These are phyloP conservation scores for Cetoscarus ocellatus DNA, from an alignment of 2,797 vertebrate genomes.

Conservation along the genomic window DNA sequence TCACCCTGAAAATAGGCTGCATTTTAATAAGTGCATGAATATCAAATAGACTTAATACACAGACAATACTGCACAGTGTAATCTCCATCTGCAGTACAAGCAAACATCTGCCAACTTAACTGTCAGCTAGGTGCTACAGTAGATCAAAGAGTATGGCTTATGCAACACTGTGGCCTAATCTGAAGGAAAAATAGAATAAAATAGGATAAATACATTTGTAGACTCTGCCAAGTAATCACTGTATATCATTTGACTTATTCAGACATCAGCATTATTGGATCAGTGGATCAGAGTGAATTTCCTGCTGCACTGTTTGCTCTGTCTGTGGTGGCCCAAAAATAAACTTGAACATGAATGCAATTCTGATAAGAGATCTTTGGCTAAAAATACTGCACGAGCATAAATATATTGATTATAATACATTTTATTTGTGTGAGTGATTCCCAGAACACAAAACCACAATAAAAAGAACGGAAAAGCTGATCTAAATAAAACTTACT, in stretches of 20 bases:
- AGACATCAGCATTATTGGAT: conserved; percentile 3
- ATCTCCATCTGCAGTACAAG: conserved; percentile 43
- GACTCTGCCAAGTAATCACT: background rate
- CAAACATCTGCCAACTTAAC: conserved; percentile 50
- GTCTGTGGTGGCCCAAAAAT: conserved; percentile 1
- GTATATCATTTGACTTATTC: background rate
- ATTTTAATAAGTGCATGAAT: conserved; percentile 6
- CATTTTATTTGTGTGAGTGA: background rate
- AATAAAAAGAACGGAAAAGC: background rate
- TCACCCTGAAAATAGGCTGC: conserved; percentile 21
- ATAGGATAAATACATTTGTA: conserved; percentile 12
- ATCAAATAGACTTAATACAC: conserved; percentile 26
- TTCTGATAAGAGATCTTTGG: conserved; percentile 2
- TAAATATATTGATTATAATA: background rate
- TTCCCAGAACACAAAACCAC: background rate
- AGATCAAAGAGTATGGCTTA: conserved; percentile 55
- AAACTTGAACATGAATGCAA: background rate
- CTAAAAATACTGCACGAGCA: background rate
- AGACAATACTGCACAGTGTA: conserved; percentile 41
- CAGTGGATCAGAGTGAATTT: background rate
- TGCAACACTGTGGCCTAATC: conserved; percentile 17
- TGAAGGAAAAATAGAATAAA: background rate
- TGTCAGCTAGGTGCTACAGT: conserved; percentile 14
- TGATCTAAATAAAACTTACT: background rate
- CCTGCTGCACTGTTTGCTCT: conserved; percentile 7